Evolutionary conservation across 2,113 vertebrate species (phyloP), one percentile per base, ranked within the genome.

Genomic region (Grammomys surdaster): DNA sequence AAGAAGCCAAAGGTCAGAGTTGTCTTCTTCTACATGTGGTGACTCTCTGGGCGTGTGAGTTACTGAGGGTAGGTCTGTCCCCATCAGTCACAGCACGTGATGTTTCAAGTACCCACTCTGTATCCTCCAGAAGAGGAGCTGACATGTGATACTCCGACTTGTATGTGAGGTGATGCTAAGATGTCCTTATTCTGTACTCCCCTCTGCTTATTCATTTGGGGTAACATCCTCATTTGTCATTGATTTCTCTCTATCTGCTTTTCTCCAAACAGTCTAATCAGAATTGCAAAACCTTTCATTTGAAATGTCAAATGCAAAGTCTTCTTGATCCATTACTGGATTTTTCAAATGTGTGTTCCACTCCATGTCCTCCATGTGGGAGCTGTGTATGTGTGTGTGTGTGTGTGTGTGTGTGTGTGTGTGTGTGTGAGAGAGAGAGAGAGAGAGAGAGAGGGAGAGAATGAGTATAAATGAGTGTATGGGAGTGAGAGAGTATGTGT

Each of bases 81-180:
- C 22, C 76, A 43, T 82, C 82, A 75, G 12, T 88, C 7, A 26
- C 46, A 24, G 56, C 92, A 48, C 43, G 19, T 73, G 16, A 78
- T 76, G 77, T 77, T 90, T 76, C 72, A 67, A 77, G 81, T 54
- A 54, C 43, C 90, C 48, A 19, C 46, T 91, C 67, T 26, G n/a
- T 36, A 54, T 90, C 78, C 80, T 73, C 89, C 88, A 80, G 28
- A 93, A 92, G 93, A 75, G 22, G 4, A 81, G 63, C 26, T 51
- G 88, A 88, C 65, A 36, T 93, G 70, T 76, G 80, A 46, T 43
- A 4, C 46, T 24, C 51, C 80, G 54, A 56, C 43, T n/a, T 92
- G 14, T 81, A 9, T 48, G 1, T n/a, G 56, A 14, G 8, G 87
- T 46, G 63, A 36, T 48, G 26, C 75, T 76, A 51, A 84, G 69